Conservation (phyloP, 2,797 vertebrate genomes). For the Loris lydekkerianus region DNA sequence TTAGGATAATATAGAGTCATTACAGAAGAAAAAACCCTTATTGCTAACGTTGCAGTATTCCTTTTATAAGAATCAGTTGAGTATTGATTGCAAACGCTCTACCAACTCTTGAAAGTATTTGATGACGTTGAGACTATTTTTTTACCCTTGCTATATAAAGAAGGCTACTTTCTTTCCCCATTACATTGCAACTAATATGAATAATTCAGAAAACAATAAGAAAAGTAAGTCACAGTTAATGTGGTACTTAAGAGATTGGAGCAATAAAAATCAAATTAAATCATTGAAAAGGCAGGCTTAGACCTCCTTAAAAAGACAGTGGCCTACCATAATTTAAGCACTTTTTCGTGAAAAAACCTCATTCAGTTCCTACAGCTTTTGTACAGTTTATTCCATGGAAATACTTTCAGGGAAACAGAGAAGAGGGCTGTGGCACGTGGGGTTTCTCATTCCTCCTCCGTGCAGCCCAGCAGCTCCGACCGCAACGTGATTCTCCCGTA, state of each 20-base stretch:
- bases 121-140: constrained; percentile 74
- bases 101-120: constrained; percentile 65
- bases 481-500: constrained; percentile 98
- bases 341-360: constrained; percentile 91
- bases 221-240: constrained; percentile 86
- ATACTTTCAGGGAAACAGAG: constrained; percentile 82
- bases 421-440: constrained; percentile 64
- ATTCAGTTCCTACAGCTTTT: constrained; percentile 93
- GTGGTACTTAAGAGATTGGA: constrained; percentile 85
- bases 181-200: constrained; percentile 82
- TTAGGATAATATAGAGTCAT: constrained; percentile 88
- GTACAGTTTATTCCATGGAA: constrained; percentile 93
- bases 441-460: constrained; percentile 93
- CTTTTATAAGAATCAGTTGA: constrained; percentile 86
- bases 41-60: constrained; percentile 90
- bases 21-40: constrained; percentile 88
- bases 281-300: constrained; percentile 89
- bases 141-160: constrained; percentile 86
- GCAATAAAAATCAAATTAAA: constrained; percentile 85
- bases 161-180: constrained; percentile 85
- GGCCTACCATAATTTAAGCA: constrained; percentile 93
- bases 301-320: constrained; percentile 90
- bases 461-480: constrained; percentile 96
- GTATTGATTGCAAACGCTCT: constrained; percentile 81
- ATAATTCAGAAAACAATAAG: constrained; percentile 84